Conservation (phyloP, 1,140 invertebrate species). For the Zaprionus taronus region DNA sequence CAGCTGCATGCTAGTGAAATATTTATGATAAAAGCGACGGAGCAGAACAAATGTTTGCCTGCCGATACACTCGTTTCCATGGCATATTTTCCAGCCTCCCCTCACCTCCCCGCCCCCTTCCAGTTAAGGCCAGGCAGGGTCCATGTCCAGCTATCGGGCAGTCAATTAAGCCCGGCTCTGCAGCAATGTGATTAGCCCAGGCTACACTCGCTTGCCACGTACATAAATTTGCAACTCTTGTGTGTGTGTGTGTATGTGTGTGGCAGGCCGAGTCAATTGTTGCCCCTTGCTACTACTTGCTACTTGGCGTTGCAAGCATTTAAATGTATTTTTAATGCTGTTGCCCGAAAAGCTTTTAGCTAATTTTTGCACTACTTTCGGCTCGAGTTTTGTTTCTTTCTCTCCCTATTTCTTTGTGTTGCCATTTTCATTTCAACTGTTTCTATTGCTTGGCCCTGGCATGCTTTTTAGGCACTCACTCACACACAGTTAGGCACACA, state of each 20-base stretch:
- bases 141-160: conserved; percentile 26
- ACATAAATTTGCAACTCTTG: conserved; percentile 39
- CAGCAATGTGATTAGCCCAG: conserved; percentile 46
- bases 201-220: conserved; percentile 27
- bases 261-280: conserved; percentile 56
- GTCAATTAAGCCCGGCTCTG: conserved; percentile 45
- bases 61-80: conserved; percentile 14
- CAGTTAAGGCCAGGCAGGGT: neutral
- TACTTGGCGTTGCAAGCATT: conserved; percentile 47
- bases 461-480: conserved; percentile 55
- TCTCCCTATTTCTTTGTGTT: conserved; percentile 26
- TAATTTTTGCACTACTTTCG: conserved; percentile 66
- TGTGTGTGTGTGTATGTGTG: neutral
- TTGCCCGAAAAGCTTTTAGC: conserved; percentile 79
- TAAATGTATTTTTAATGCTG: conserved; percentile 80
- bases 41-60: conserved; percentile 25
- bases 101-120: neutral
- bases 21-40: conserved; percentile 60
- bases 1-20: conserved; percentile 65
- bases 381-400: conserved; percentile 5
- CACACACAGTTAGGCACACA: neutral
- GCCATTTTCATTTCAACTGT: conserved; percentile 26
- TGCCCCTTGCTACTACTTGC: conserved; percentile 9
- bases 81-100: neutral
- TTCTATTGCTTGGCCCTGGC: conserved; percentile 57